Base-by-base conservation (phyloP, 2,888 invertebrate species). In the Andrena bucephala region DNA sequence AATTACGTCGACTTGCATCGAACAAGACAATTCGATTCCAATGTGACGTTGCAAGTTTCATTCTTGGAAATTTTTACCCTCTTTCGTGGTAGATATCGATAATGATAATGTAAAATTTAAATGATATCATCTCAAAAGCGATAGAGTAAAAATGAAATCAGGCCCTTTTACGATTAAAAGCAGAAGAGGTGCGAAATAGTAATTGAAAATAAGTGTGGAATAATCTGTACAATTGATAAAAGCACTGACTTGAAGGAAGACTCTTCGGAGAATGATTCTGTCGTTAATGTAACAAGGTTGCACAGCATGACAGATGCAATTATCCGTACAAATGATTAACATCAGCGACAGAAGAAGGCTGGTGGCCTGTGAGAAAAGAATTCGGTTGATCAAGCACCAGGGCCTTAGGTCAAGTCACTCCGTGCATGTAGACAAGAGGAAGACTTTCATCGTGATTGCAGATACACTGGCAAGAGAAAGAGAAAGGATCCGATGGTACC, bases 401-500 rank as follows among this genome's bases (percentile, higher is more conserved):
- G 78, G 75, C 65, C 71, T 48, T 13, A 27, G 79, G 84, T 84
- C 78, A 63, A 78, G 65, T 63, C 57, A 36, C 59, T 36, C 48
- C 24, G 68, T 57, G 59, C 69, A 62, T 67, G 66, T 59, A 72
- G 71, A 84, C 83, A 71, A 60, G 78, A 60, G 67, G 68, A 71
- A 54, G 78, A 84, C 84, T 84, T 84, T 79, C 78, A 75, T 83
- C 78, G 73, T 74, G 83, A 83, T 83, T 66, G 69, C 52, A 57
- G 74, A 83, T 83, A 78, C 78, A 13, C 29, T 29, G 48, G 70
- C 60, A 74, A 31, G 77, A 73, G 84, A 77, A 77, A 77, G 84
- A 83, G 83, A 83, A 84, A 78, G 73, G 83, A 74, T 83, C 59
- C 7, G 68, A 70, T 67, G 54, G 78, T 83, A 83, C 84, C 83